Base-by-base conservation (phyloP, 2,888 invertebrate species). In the Apantesis nais region DNA sequence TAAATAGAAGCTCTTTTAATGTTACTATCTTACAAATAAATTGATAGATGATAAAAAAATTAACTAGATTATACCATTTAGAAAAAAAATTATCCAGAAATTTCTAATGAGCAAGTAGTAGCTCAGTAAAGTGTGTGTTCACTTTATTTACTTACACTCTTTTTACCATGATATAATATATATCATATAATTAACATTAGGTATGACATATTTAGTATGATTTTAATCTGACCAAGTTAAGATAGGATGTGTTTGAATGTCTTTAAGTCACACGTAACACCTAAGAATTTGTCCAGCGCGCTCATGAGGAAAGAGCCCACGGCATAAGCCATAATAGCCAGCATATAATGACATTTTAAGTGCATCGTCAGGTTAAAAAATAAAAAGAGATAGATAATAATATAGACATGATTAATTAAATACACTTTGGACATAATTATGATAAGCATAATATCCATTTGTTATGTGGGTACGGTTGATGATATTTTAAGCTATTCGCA, bases 211-310 rank as follows among this genome's bases (percentile, higher is more conserved):
- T 52, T 52, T 52, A 52, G 22, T n/a, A n/a, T 52, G 22, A n/a
- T 52, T 52, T n/a, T 39, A 39, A 39, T 8, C 39, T 11, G 39
- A 11, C 4, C n/a, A 1, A 52, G n/a, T n/a, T 52, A 52, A 52
- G n/a, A 22, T 8, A n/a, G n/a, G 7, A 0, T 4, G 8, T 52
- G 2, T n/a, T n/a, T n/a, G n/a, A n/a, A n/a, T 3, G 48, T 11
- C 9, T 52, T 22, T 52, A 11, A 11, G 48, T 52, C 22, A 52
- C 22, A 11, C 9, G 22, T 19, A 22, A 52, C 48, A 52, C 19
- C 2, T 9, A 52, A n/a, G 2, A 2, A 52, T n/a, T 9, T 52
- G 22, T 52, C 48, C n/a, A n/a, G 48, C 22, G n/a, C n/a, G 2
- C 9, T n/a, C 48, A 2, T 11, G 9, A 1, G n/a, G 19, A 48